Percentiles rank a stretch among this genome's conserved stretches.
These are phyloP conservation scores for Austrolebias charrua DNA, from an alignment of 2,797 vertebrate genomes.

Conservation along the genomic window DNA sequence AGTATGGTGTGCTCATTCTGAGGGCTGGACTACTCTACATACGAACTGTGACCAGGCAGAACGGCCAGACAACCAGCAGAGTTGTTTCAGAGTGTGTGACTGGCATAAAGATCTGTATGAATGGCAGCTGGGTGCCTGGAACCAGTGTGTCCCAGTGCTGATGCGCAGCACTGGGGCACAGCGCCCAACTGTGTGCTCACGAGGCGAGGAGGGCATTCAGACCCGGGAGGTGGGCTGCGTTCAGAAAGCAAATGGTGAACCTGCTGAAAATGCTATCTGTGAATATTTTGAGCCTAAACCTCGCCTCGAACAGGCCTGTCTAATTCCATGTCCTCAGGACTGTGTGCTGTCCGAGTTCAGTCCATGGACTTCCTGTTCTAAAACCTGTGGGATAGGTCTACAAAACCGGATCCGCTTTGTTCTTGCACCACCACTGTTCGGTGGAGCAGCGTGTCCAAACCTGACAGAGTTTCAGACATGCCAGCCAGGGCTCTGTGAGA, in stretches of 20 bases:
- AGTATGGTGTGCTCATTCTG: slow-evolving; percentile 93
- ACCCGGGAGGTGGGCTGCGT: slow-evolving; percentile 89
- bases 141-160: slow-evolving; percentile 87
- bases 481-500: slow-evolving; percentile 78
- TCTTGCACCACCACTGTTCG: slow-evolving; percentile 88
- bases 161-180: slow-evolving; percentile 75
- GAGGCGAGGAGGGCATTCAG: slow-evolving; percentile 94
- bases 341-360: slow-evolving; percentile 90
- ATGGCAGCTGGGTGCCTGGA: slow-evolving; percentile 93
- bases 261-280: slow-evolving; percentile 88
- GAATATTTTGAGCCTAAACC: slow-evolving; percentile 98
- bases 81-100: slow-evolving; percentile 94
- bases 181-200: slow-evolving; percentile 79
- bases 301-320: slow-evolving; percentile 92
- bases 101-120: slow-evolving; percentile 95
- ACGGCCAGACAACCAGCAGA: slow-evolving; percentile 90
- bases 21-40: slow-evolving; percentile 95
- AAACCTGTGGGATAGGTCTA: slow-evolving; percentile 88
- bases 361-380: slow-evolving; percentile 89
- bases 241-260: slow-evolving; percentile 83
- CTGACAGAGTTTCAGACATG: slow-evolving; percentile 93
- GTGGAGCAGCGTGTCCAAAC: slow-evolving; percentile 89
- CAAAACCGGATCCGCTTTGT: slow-evolving; percentile 87
- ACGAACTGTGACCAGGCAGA: slow-evolving; percentile 88
- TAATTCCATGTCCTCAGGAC: slow-evolving; percentile 91